Base-by-base conservation (phyloP, 1,140 invertebrate species). In the Heterodera carotae region DNA sequence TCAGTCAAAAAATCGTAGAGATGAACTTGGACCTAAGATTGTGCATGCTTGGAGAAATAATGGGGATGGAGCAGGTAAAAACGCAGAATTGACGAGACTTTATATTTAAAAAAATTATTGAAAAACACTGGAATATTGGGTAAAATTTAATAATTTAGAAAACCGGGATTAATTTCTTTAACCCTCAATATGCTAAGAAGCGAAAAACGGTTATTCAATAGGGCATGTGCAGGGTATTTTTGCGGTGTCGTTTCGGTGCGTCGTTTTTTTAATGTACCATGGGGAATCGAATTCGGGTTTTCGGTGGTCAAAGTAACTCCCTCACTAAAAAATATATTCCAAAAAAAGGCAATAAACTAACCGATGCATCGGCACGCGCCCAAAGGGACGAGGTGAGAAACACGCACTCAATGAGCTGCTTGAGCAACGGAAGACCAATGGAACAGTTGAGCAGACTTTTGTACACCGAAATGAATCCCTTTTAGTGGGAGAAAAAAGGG, bases 381-480 rank as follows among this genome's bases (percentile, higher is more conserved):
- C 97, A 99, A 62, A 99, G 90, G 34, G 94, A 94, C 7, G 96
- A 95, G 91, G 98, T 99, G 91, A 99, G 99, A 43, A 99, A 91
- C 62, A 99, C 93, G 90, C 98, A 94, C 89, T 99, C 97, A 90
- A 99, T 91, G 82, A 99, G 91, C 92, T 99, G 94, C 91, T 99
- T 99, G 22, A 99, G 90, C 43, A 99, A 91, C 68, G 96, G 90
- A 88, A 96, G 94, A 81, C 94, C 95, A 89, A 92, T 94, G 70
- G 96, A 92, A 89, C 93, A 97, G 68, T 92, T 96, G 80, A 98
- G 94, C 78, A 99, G 91, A 89, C 96, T 95, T 89, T 98, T 97
- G 18, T 96, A 79, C 29, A 87, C 86, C 27, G 77, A 74, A 53
- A 87, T 98, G 43, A 99, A 82, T 18, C 78, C 39, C 68, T 43